These are phyloP conservation scores for Hemiscyllium ocellatum DNA, from an alignment of 2,113 vertebrate species.

Conservation along the genomic window DNA sequence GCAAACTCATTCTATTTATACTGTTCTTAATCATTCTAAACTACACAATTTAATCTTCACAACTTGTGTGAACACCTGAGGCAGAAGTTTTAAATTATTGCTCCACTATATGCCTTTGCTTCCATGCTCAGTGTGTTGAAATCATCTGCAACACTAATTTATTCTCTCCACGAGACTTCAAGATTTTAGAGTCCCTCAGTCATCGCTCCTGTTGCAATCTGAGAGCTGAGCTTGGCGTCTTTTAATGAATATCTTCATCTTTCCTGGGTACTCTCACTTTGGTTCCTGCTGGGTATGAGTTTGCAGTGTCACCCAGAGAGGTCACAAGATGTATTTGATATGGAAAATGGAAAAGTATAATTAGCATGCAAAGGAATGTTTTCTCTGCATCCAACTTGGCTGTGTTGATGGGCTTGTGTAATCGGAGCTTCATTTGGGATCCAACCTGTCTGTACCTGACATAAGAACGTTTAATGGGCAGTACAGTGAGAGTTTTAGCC, in stretches of 20 bases:
- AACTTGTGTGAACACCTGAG: background rate
- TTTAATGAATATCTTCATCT: background rate
- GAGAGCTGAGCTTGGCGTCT: background rate
- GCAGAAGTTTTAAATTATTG: background rate
- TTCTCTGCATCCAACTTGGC: background rate
- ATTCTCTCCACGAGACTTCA: background rate
- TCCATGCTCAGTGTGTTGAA: background rate
- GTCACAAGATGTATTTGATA: background rate
- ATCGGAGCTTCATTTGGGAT: background rate
- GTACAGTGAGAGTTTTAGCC: background rate
- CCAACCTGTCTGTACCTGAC: background rate
- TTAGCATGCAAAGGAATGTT: background rate
- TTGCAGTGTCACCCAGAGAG: background rate
- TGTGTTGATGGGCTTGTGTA: background rate
- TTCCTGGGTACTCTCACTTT: background rate
- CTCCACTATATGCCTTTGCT: background rate
- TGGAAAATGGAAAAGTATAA: background rate
- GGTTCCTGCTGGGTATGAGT: background rate
- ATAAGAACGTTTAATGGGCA: background rate
- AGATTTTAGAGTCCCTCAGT: background rate
- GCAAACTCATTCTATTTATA: background rate
- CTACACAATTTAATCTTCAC: background rate
- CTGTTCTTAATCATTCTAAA: background rate
- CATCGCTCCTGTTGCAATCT: background rate
- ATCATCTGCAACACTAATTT: too few species aligned